Evolutionary conservation across 2,888 invertebrate species (phyloP), one percentile per base, ranked within the genome.

Genomic region (Horisme vitalbata): DNA sequence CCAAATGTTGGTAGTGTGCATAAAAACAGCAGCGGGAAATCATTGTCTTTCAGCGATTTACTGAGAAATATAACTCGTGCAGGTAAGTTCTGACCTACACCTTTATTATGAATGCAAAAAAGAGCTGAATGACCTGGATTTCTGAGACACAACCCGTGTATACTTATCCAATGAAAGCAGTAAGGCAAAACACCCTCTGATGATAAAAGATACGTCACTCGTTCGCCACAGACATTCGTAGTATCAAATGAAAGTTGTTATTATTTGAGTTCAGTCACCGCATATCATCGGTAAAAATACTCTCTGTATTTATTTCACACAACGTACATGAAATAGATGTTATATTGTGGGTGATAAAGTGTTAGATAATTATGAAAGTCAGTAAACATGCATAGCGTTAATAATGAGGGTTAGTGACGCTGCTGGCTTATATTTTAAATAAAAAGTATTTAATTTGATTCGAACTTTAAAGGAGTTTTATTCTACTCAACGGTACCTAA

Each of bases 371-470:
- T 37, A 38, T 39, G 26, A 31, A 2, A 18, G 41, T 59, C 46
- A 79, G 64, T 77, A 61, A 48, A 57, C 79, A 75, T 81, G 80
- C 84, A 39, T 77, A 84, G 87, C 86, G 63, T 87, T 86, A 86
- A 70, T 85, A 11, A 82, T 86, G 85, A 80, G 74, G 74, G 75
- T 81, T 81, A 81, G 81, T 85, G 71, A 72, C 60, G 73, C 75
- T 80, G 68, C 75, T 65, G 59, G 63, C 70, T 71, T 85, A 79
- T 75, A 77, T 79, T 79, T 75, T 4, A 9, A 0, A 3, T 3
- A 9, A 23, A 2, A n/a, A n/a, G 9, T 9, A 7, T 1, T 21
- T 1, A 21, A 21, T 20, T 20, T 18, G 7, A 18, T n/a, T n/a
- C n/a, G n/a, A n/a, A n/a, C n/a, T n/a, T n/a, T n/a, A n/a, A n/a